phyloP scores from a whole-genome alignment of 2,113 vertebrate genomes.

The Motacilla alba region DNA sequence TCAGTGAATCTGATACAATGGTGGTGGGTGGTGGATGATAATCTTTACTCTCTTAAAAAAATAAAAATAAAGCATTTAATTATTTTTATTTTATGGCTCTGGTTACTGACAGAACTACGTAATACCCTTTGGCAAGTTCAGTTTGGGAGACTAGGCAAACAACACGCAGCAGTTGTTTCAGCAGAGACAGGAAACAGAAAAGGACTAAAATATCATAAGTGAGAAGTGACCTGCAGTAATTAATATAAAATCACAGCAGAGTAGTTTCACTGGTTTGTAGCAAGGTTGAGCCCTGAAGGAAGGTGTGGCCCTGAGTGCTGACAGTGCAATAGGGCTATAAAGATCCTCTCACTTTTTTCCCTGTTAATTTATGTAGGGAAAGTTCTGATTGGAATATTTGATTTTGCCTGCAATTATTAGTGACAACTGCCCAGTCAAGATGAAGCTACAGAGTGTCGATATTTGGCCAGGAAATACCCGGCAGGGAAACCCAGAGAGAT shows the following conservation, averaged over 20 bases:
- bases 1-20: neutral
- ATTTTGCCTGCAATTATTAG: neutral
- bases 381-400: neutral
- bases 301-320: neutral
- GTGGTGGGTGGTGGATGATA: neutral
- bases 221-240: neutral
- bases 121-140: neutral
- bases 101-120: neutral
- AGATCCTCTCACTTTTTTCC: neutral
- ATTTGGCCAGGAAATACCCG: neutral
- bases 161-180: neutral
- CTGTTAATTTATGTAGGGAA: neutral
- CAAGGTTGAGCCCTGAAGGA: neutral
- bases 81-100: neutral
- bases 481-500: neutral
- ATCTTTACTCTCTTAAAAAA: neutral
- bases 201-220: neutral
- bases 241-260: neutral
- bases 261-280: neutral
- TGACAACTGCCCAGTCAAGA: neutral
- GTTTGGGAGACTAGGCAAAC: neutral
- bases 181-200: neutral
- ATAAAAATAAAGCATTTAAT: neutral
- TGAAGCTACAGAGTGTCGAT: neutral
- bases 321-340: neutral